Base-by-base conservation (phyloP, 2,113 vertebrate genomes). In the Myxocyprinus asiaticus region DNA sequence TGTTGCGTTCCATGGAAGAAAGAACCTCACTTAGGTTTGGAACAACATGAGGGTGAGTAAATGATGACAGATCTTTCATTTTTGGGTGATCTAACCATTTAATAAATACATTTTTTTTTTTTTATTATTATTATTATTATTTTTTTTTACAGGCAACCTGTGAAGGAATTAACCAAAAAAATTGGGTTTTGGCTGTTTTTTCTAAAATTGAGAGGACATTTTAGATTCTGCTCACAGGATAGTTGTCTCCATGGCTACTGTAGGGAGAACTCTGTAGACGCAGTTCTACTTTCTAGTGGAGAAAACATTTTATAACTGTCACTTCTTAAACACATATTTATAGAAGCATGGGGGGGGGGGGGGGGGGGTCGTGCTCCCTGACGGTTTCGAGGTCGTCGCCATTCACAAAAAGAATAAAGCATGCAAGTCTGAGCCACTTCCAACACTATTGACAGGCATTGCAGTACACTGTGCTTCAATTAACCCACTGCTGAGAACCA, bases 401-500 rank as follows among this genome's bases (percentile, higher is more conserved):
- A 89, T 88, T 90, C 88, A 85, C 69, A 42, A 79, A 62, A 63
- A 79, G 45, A 62, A 79, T 76, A 72, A 87, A 87, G 83, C 63
- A 9, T 7, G 48, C 10, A 4, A 42, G 44, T 48, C 62, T 67
- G n/a, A 9, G 33, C 53, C 9, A 33, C 43, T 44, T 42, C 76
- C 45, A 70, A 76, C 71, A 81, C 89, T 88, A 33, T 33, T 33
- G 22, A 33, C 22, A 33, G 22, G 22, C 22, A 68, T 50, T 70
- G 11, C 42, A 12, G 4, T 81, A 78, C 82, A 66, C 82, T 85
- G 47, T 83, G 81, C 86, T 79, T 87, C 86, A 90, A 90, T 90
- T 91, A 90, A 90, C 87, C 88, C 84, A 81, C 86, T 65, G 83
- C 90, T 85, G 89, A 83, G 88, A 86, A 73, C 83, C 76, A 44